Conservation (phyloP, 2,888 invertebrate species). For the Standfussiana lucernea region DNA sequence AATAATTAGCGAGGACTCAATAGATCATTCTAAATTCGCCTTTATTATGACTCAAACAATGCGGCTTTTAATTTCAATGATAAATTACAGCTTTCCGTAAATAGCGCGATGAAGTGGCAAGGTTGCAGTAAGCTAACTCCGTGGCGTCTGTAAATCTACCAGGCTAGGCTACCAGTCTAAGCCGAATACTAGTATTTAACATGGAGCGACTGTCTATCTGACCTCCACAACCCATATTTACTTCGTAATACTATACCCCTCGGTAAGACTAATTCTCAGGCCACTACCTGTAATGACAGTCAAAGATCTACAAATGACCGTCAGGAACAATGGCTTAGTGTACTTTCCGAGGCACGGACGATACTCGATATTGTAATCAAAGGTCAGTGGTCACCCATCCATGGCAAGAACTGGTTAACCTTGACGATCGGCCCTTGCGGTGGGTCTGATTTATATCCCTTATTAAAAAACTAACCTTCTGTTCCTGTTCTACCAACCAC, state of each 20-base stretch:
- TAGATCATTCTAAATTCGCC: conserved; percentile 69
- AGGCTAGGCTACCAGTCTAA: neutral
- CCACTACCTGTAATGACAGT: neutral
- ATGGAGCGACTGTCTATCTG: neutral
- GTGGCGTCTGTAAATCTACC: neutral
- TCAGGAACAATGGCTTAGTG: neutral
- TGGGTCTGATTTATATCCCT: neutral
- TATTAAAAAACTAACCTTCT: conserved; percentile 47
- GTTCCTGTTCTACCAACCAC: conserved; percentile 34
- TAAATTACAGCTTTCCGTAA: conserved; percentile 82
- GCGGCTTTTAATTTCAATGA: conserved; percentile 81
- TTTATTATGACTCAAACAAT: conserved; percentile 75
- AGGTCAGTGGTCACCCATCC: too few relatives aligned
- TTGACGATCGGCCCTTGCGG: neutral
- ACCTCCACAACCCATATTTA: neutral
- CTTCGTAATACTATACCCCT: neutral
- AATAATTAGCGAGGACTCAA: conserved; percentile 66
- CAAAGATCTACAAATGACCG: neutral
- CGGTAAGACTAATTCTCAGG: neutral
- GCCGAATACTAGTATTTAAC: neutral
- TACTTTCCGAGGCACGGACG: neutral
- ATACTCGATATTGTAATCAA: neutral
- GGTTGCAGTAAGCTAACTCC: conserved; percentile 41
- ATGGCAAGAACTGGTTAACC: neutral
- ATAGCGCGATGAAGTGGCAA: conserved; percentile 39